Conservation (phyloP, 2,797 vertebrate species). For the Acanthurus tractus region DNA sequence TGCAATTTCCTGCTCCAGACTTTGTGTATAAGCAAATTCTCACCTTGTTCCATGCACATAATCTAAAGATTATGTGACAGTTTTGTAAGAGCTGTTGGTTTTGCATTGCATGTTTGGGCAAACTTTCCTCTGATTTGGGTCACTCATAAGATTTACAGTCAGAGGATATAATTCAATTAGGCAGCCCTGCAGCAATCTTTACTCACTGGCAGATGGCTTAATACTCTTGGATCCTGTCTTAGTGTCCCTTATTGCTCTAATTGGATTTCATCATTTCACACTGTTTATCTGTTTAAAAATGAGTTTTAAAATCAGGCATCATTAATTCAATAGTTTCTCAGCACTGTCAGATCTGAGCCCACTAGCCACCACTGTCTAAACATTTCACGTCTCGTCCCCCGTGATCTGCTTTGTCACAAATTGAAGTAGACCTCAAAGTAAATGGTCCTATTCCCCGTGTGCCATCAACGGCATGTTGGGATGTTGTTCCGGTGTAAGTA, state of each 20-base stretch:
- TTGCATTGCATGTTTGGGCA: slow-evolving; percentile 55
- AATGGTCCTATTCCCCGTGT: slow-evolving; percentile 55
- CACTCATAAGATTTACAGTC: slow-evolving; percentile 72
- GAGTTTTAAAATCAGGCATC: slow-evolving; percentile 65
- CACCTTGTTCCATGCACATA: slow-evolving; percentile 57
- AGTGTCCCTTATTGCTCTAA: slow-evolving; percentile 75
- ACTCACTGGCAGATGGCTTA: slow-evolving; percentile 77
- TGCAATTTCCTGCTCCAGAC: slow-evolving; percentile 28
- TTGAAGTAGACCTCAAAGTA: slow-evolving; percentile 66
- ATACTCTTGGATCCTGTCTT: slow-evolving; percentile 65
- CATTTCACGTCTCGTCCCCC: slow-evolving; percentile 64
- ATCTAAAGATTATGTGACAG: slow-evolving; percentile 69
- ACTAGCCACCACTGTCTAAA: slow-evolving; percentile 73
- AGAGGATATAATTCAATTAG: slow-evolving; percentile 78
- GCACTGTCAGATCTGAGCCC: slow-evolving; percentile 70
- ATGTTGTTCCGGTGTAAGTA: slow-evolving; percentile 42
- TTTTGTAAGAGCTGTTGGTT: slow-evolving; percentile 62
- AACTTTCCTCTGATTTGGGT: slow-evolving; percentile 80
- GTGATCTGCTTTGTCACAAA: slow-evolving; percentile 68
- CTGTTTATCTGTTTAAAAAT: slow-evolving; percentile 67
- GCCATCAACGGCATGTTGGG: slow-evolving; percentile 50
- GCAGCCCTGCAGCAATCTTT: slow-evolving; percentile 74
- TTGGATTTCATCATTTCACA: slow-evolving; percentile 76
- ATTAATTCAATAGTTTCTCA: slow-evolving; percentile 75
- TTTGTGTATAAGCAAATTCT: slow-evolving; percentile 52